phyloP scores from a whole-genome alignment of 2,113 vertebrate genomes.

The Menura novaehollandiae region DNA sequence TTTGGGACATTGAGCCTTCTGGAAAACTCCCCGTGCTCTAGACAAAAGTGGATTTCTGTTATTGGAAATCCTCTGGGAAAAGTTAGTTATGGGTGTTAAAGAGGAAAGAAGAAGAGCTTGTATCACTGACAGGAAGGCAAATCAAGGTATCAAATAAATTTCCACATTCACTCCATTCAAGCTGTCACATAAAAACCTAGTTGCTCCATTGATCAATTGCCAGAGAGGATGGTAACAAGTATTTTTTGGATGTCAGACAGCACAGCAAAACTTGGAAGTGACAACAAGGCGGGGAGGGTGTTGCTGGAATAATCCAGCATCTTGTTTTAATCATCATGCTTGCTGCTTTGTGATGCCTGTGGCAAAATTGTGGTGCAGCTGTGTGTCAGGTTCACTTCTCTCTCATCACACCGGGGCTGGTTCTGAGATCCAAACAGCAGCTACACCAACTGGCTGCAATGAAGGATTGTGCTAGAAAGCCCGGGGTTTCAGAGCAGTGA shows the following conservation, averaged over 20 bases:
- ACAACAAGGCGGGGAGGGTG: background rate
- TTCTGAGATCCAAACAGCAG: background rate
- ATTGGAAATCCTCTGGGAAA: background rate
- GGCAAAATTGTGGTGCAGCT: background rate
- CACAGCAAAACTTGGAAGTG: background rate
- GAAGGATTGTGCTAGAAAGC: background rate
- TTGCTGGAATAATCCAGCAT: background rate
- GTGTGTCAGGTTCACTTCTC: background rate
- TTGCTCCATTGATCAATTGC: background rate
- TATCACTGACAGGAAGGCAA: background rate
- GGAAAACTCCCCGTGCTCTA: background rate
- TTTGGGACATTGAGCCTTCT: background rate
- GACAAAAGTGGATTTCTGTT: constrained; percentile 4
- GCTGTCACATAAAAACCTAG: background rate
- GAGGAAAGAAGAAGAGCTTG: constrained; percentile 18
- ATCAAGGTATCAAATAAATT: background rate
- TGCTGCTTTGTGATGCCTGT: background rate
- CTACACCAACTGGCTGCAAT: background rate
- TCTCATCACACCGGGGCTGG: background rate
- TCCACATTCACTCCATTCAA: background rate
- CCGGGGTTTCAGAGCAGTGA: background rate
- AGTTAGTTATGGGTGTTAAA: background rate
- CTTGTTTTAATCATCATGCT: background rate
- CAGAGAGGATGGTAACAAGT: background rate
- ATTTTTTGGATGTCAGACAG: background rate